These are phyloP conservation scores for Drosophila picticornis DNA, from an alignment of 2,888 invertebrate species.

Conservation along the genomic window DNA sequence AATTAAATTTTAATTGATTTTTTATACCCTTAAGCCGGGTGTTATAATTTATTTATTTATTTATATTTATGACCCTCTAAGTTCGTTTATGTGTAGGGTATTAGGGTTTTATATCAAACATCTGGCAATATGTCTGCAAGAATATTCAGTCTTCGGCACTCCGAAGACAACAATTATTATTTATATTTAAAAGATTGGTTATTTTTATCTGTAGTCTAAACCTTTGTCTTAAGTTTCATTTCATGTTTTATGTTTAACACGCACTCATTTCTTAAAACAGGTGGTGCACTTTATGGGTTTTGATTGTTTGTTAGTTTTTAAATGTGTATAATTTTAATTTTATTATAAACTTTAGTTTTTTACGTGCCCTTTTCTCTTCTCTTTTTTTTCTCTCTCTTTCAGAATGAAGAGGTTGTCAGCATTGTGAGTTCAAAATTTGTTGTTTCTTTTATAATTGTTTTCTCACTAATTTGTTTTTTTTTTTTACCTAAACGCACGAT, in stretches of 20 bases:
- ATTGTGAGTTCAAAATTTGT: slow-evolving; percentile 83
- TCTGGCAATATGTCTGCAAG: background rate
- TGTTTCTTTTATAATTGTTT: slow-evolving; percentile 42
- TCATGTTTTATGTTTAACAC: slow-evolving; percentile 14
- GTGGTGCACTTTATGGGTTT: slow-evolving; percentile 27
- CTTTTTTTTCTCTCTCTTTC: slow-evolving; percentile 82
- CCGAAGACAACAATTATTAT: background rate
- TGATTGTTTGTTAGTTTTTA: slow-evolving; percentile 11
- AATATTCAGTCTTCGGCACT: background rate
- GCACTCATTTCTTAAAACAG: slow-evolving; percentile 13
- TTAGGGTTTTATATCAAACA: background rate
- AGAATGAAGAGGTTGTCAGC: slow-evolving; percentile 85
- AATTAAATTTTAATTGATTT: slow-evolving; percentile 5
- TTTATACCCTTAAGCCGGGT: background rate
- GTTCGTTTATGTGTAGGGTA: background rate
- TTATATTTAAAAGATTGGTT: background rate
- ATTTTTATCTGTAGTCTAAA: background rate
- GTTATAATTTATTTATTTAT: background rate
- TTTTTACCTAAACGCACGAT: slow-evolving; percentile 50
- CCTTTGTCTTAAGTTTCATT: background rate
- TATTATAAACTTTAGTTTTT: slow-evolving; percentile 62
- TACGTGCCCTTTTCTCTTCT: slow-evolving; percentile 70
- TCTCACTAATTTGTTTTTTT: slow-evolving; percentile 25
- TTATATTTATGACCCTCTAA: background rate
- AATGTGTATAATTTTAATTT: slow-evolving; percentile 35